Percentiles rank a stretch among this genome's conserved stretches.
Evolutionary conservation across 2,113 vertebrate genomes (phyloP).

Genomic region (Heterotis niloticus): DNA sequence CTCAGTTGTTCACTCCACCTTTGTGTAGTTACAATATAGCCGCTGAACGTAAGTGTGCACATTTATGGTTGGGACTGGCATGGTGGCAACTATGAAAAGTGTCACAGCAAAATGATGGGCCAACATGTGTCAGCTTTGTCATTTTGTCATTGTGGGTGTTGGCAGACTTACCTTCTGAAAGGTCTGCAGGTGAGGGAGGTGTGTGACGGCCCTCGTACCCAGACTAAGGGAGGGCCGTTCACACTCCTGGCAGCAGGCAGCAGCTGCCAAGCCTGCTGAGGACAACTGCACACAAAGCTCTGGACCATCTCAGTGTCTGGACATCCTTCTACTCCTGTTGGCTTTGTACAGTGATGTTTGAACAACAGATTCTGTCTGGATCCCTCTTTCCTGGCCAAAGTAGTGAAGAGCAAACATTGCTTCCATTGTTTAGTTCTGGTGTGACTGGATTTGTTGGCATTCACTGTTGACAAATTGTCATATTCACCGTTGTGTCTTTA

Average conservation of each 20-base stretch:
- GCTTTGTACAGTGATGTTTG: not conserved
- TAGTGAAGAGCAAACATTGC: not conserved
- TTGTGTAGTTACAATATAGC: not conserved
- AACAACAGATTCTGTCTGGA: not conserved
- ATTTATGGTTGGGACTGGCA: not conserved
- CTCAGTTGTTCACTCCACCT: not conserved
- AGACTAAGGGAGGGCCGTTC: not conserved
- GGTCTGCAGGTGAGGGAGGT: slow-evolving; percentile 5
- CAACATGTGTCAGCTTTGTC: not conserved
- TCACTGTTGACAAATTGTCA: too few relatives aligned
- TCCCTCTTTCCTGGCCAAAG: not conserved
- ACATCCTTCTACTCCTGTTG: too few relatives aligned
- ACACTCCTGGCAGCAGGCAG: not conserved
- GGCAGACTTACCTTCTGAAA: not conserved
- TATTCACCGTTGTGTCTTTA: not conserved
- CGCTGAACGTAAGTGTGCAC: not conserved
- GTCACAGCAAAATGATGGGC: too few relatives aligned
- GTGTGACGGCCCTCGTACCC: slow-evolving; percentile 11
- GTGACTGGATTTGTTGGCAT: too few relatives aligned
- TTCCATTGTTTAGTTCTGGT: too few relatives aligned
- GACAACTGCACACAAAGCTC: not conserved
- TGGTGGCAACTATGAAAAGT: too few relatives aligned
- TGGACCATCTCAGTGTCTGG: not conserved
- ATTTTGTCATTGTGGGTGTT: not conserved
- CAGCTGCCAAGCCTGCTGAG: not conserved